Evolutionary conservation across 2,888 invertebrate genomes (phyloP), one percentile per base, ranked within the genome.

Genomic region (Drosophila affinis): DNA sequence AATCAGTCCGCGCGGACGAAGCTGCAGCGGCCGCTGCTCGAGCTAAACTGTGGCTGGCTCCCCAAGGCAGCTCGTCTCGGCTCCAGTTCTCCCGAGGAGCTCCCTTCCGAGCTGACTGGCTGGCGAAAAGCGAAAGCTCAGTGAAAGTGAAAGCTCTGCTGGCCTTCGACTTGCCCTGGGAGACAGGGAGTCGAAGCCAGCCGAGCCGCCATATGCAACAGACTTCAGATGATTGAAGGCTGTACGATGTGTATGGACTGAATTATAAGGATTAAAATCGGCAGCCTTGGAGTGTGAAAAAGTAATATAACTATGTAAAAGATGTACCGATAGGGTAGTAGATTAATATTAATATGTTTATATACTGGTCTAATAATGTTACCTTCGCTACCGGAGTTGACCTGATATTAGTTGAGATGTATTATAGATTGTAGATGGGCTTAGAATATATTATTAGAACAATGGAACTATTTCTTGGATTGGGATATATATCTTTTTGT

Each of bases 1-100:
- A 39, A 70, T 62, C 63, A 75, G 64, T 76, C 74, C 80, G 71
- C 87, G 79, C 79, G 87, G 45, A 55, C 64, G 72, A 74, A 69
- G 76, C 77, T 61, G 72, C 72, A 75, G 72, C 77, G 71, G 72
- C 56, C 72, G 78, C 85, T 78, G 87, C 89, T 88, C 85, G 72
- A 80, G 80, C 82, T 85, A 72, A 79, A 86, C 85, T 86, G 85
- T 77, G 73, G 47, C 75, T 24, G 79, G 72, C 54, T 61, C 39
- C 57, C 39, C 56, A 63, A 24, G 9, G 52, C 47, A 61, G 71
- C 61, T 58, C 60, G 34, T 12, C 34, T 5, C 60, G 34, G 34
- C 34, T 5, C 34, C 12, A 34, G 34, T 34, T 34, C 34, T 4
- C 34, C 34, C 34, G 34, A 34, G 34, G 34, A 34, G 34, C 1